Percentiles rank a stretch among this genome's conserved stretches.
phyloP scores from a whole-genome alignment of 2,888 invertebrate genomes.

The Lagria hirta region DNA sequence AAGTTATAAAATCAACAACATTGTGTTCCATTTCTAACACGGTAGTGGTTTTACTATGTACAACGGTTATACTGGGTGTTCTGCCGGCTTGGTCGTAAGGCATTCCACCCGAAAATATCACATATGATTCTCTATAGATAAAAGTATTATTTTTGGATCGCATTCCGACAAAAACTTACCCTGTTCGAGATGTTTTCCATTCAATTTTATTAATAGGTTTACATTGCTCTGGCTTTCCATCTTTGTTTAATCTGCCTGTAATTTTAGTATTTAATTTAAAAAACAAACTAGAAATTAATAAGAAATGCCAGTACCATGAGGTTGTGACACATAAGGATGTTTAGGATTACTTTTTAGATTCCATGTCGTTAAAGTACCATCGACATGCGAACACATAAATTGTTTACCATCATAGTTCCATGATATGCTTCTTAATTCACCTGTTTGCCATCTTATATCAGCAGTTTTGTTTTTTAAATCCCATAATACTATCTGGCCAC shows the following conservation, averaged over 20 bases:
- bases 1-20: conserved; percentile 94
- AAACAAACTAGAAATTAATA: conserved; percentile 3
- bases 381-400: conserved; percentile 93
- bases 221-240: conserved; percentile 90
- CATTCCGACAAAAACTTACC: conserved; percentile 57
- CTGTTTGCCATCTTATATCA: conserved; percentile 80
- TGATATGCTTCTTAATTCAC: conserved; percentile 81
- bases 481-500: conserved; percentile 94
- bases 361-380: conserved; percentile 96
- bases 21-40: conserved; percentile 99
- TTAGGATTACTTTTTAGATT: conserved; percentile 73
- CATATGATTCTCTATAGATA: conserved; percentile 79
- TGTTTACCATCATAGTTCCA: conserved; percentile 99
- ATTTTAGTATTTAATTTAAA: neutral
- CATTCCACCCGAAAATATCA: conserved; percentile 97
- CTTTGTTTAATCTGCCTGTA: conserved; percentile 68
- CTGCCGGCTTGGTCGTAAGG: conserved; percentile 86
- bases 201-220: conserved; percentile 94
- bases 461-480: conserved; percentile 85
- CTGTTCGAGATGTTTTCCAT: conserved; percentile 86
- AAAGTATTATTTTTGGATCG: too few relatives aligned
- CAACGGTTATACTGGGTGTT: conserved; percentile 93
- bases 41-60: conserved; percentile 94
- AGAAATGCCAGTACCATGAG: conserved; percentile 73
- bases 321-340: conserved; percentile 81